These are phyloP conservation scores for Zele albiditarsus DNA, from an alignment of 2,888 invertebrate species.

Conservation along the genomic window DNA sequence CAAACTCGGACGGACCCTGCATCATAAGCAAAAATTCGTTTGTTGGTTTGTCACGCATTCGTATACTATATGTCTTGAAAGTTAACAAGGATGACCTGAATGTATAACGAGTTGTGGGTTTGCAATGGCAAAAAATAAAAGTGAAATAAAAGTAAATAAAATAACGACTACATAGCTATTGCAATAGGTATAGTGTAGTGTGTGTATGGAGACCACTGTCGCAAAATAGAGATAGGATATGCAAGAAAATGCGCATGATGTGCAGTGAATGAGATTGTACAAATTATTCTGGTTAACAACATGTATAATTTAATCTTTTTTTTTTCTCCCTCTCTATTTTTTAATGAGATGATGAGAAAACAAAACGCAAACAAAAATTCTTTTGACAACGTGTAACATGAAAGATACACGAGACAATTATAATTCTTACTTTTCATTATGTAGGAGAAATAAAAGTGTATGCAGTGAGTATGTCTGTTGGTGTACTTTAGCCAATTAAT, in stretches of 20 bases:
- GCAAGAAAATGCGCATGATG: neutral
- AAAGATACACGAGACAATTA: neutral
- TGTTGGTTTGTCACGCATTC: slow-evolving; percentile 24
- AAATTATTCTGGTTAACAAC: slow-evolving; percentile 31
- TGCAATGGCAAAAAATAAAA: slow-evolving; percentile 4
- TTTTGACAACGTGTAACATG: slow-evolving; percentile 21
- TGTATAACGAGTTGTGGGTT: slow-evolving; percentile 34
- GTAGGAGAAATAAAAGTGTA: no score
- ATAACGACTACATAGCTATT: slow-evolving; percentile 31
- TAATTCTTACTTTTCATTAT: neutral
- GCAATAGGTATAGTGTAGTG: neutral
- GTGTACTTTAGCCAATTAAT: no score
- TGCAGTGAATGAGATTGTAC: slow-evolving; percentile 20
- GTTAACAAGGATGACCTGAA: slow-evolving; percentile 42
- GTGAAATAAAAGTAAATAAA: slow-evolving; percentile 7
- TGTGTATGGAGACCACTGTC: neutral
- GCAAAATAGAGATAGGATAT: neutral
- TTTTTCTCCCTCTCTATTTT: neutral
- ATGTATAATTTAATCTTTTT: slow-evolving; percentile 25
- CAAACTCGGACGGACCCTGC: slow-evolving; percentile 84
- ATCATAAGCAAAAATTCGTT: slow-evolving; percentile 45
- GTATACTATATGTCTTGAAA: slow-evolving; percentile 20
- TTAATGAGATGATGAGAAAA: slow-evolving; percentile 36
- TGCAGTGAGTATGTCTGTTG: no score
- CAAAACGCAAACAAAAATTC: neutral